Evolutionary conservation across 2,797 vertebrate species (phyloP), one percentile per base, ranked within the genome.

Genomic region (Scarus forsteni): DNA sequence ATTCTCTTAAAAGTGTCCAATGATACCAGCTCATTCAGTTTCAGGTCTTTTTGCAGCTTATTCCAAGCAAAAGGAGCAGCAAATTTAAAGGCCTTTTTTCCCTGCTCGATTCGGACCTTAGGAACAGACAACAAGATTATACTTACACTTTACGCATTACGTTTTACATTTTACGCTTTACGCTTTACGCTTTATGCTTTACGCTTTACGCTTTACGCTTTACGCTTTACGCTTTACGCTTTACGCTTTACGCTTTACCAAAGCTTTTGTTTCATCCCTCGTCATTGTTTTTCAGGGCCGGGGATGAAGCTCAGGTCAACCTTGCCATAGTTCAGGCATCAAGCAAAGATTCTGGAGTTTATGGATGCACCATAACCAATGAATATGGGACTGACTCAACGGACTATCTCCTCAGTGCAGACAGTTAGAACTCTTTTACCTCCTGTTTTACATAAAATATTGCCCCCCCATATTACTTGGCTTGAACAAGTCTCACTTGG

Each of bases 311-410:
- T 60, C 96, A 95, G 7, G 94, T 96, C 1, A 96, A 96, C 65
- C 83, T 99, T 85, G 97, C 96, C 51, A 85, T 99, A 3, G 95
- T 96, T 69, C 96, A 97, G 85, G 95, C 93, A 0, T 96, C 96
- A 10, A 80, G 82, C 15, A 92, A 88, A 81, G 98, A 99, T 86
- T 94, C 95, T 0, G 97, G 97, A 0, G 80, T 96, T 80, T 99
- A 98, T 48, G 92, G 89, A 18, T 99, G 97, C 6, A 90, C 94
- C 18, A 95, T 99, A 74, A 92, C 90, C 63, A 99, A 99, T 0
- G 94, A 97, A 81, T 95, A 97, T 0, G 98, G 98, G 59, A 94
- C 91, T 0, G 94, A 96, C 84, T 91, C 93, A 68, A 98, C 97
- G 0, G 96, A 99, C 83, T 95, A 95, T 85, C 91, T 96, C 61